These are phyloP conservation scores for Marisa cornuarietis DNA, from an alignment of 1,140 invertebrate genomes.

Conservation along the genomic window DNA sequence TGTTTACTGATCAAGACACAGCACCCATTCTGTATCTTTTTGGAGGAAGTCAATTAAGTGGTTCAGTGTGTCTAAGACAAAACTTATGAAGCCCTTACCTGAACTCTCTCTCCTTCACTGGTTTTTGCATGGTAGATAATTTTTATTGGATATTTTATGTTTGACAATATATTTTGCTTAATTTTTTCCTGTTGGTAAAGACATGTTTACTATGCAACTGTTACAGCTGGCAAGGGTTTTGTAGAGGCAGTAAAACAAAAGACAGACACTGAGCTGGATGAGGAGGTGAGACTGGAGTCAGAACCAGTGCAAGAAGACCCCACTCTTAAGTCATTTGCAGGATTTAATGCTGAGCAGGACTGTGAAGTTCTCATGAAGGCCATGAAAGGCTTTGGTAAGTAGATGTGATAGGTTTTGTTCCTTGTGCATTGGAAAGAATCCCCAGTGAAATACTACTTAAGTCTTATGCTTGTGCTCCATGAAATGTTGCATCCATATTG, in stretches of 20 bases:
- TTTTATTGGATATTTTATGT: too few relatives aligned
- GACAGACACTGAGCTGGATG: slow-evolving; percentile 58
- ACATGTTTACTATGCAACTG: background rate
- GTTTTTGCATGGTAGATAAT: too few relatives aligned
- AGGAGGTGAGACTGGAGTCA: slow-evolving; percentile 54
- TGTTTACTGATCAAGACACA: too few relatives aligned
- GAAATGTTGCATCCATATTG: background rate
- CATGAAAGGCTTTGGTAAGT: slow-evolving; percentile 63
- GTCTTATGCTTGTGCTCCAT: background rate
- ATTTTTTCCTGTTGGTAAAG: too few relatives aligned
- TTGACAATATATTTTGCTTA: too few relatives aligned
- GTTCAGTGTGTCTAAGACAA: too few relatives aligned
- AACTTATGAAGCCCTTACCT: too few relatives aligned
- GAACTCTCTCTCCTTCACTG: too few relatives aligned
- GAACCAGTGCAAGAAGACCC: slow-evolving; percentile 56
- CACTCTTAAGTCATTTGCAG: slow-evolving; percentile 53
- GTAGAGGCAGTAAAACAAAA: slow-evolving; percentile 58
- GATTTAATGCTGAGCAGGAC: slow-evolving; percentile 62
- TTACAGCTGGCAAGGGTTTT: slow-evolving; percentile 59
- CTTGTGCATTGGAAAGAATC: background rate
- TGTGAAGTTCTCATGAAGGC: slow-evolving; percentile 55
- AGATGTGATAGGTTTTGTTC: background rate
- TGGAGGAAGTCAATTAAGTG: too few relatives aligned
- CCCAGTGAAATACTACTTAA: background rate
- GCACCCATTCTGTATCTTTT: too few relatives aligned